Conservation (phyloP, 2,888 invertebrate genomes). For the Cybosia mesomella region DNA sequence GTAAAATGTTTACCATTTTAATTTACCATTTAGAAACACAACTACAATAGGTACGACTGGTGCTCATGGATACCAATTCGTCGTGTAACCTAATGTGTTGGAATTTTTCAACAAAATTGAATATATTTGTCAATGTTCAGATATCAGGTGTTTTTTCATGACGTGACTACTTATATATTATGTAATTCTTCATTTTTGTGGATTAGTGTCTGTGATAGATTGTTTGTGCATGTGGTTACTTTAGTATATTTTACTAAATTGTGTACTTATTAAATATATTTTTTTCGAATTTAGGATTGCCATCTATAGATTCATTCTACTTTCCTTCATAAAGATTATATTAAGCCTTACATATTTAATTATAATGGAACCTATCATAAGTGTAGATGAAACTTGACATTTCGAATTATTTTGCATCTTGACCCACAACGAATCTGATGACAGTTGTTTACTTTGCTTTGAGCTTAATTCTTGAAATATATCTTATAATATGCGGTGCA, state of each 20-base stretch:
- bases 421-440: slow-evolving; percentile 45
- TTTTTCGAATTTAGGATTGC: slow-evolving; percentile 27
- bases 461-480: slow-evolving; percentile 60
- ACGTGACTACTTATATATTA: slow-evolving; percentile 30
- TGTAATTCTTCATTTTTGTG: slow-evolving; percentile 38
- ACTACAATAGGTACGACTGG: slow-evolving; percentile 43
- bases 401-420: slow-evolving; percentile 36
- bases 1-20: slow-evolving; percentile 67
- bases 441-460: slow-evolving; percentile 47
- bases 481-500: slow-evolving; percentile 67
- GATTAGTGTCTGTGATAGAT: slow-evolving; percentile 59
- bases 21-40: slow-evolving; percentile 54
- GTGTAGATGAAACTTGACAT: slow-evolving; percentile 32
- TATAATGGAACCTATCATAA: slow-evolving; percentile 22
- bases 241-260: slow-evolving; percentile 35
- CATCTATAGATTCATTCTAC: slow-evolving; percentile 22
- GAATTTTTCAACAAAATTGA: slow-evolving; percentile 42
- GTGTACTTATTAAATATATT: slow-evolving; percentile 30
- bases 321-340: slow-evolving; percentile 28
- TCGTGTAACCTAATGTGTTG: slow-evolving; percentile 27
- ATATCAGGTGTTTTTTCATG: slow-evolving; percentile 29
- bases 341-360: slow-evolving; percentile 25
- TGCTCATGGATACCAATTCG: slow-evolving; percentile 26
- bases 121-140: slow-evolving; percentile 41
- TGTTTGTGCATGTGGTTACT: slow-evolving; percentile 40